A percentile compares a stretch with the other conserved stretches of the same genome.
Evolutionary conservation across 2,113 vertebrate genomes (phyloP).

Genomic region (Microcebus ravelobensis): DNA sequence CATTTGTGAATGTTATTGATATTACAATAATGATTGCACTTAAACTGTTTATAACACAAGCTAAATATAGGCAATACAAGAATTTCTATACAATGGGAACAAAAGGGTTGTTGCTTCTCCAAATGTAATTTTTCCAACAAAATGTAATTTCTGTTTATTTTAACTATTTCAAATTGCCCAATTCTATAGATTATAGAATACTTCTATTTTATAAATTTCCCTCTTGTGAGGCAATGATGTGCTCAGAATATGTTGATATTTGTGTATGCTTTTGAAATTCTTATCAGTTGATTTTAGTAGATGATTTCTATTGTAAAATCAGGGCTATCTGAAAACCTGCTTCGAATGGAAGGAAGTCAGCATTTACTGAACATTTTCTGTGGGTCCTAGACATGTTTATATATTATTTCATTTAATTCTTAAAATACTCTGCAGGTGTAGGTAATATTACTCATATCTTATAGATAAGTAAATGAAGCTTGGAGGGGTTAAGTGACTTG

Average conservation of each 20-base stretch:
- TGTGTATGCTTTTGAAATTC: not conserved
- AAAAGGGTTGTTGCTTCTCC: slow-evolving; percentile 14
- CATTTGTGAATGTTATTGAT: slow-evolving; percentile 45
- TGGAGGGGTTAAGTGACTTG: not conserved
- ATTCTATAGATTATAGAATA: slow-evolving; percentile 24
- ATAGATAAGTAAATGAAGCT: slow-evolving; percentile 13
- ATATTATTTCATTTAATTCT: slow-evolving; percentile 35
- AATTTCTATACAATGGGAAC: slow-evolving; percentile 27
- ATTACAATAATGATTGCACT: slow-evolving; percentile 43
- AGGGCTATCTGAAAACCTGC: not conserved
- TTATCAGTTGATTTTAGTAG: not conserved
- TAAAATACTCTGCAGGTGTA: not conserved
- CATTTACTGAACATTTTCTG: slow-evolving; percentile 4
- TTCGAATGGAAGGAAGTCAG: slow-evolving; percentile 21
- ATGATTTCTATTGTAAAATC: slow-evolving; percentile 8
- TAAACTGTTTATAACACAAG: slow-evolving; percentile 53
- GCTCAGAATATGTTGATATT: not conserved
- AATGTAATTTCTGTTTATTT: slow-evolving; percentile 3
- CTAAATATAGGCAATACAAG: slow-evolving; percentile 47
- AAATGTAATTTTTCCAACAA: slow-evolving; percentile 47
- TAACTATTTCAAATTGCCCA: slow-evolving; percentile 39
- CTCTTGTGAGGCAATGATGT: slow-evolving; percentile 19
- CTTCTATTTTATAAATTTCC: slow-evolving; percentile 43
- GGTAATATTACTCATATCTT: not conserved
- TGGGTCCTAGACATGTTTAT: not conserved